Conservation (phyloP, 2,888 invertebrate genomes). For the Cephus nigrinus region DNA sequence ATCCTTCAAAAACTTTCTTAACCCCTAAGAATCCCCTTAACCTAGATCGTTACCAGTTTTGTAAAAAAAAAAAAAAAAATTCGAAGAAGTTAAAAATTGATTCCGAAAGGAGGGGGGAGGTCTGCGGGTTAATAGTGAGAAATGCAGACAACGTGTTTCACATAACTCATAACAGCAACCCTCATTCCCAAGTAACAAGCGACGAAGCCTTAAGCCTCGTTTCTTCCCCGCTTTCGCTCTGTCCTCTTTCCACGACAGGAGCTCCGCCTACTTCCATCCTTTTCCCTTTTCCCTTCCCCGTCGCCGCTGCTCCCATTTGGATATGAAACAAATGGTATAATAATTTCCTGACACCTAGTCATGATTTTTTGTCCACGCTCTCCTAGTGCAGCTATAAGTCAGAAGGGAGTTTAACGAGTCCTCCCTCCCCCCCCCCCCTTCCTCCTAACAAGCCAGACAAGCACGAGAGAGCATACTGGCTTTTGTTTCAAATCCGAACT, state of each 20-base stretch:
- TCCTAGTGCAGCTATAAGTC: conserved; percentile 32
- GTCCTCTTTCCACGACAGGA: background rate
- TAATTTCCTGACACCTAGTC: conserved; percentile 8
- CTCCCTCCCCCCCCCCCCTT: background rate
- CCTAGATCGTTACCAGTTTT: too few relatives aligned
- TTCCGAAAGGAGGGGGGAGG: too few relatives aligned
- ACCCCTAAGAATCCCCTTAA: too few relatives aligned
- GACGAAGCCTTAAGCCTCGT: too few relatives aligned
- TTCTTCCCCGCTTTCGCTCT: too few relatives aligned
- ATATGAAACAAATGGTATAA: conserved; percentile 14
- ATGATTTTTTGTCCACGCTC: background rate
- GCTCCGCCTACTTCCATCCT: conserved; percentile 12
- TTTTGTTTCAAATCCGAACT: conserved; percentile 32
- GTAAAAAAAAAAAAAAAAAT: too few relatives aligned
- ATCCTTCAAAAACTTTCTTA: too few relatives aligned
- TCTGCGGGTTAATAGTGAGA: too few relatives aligned
- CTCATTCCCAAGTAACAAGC: background rate
- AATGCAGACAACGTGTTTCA: conserved; percentile 29
- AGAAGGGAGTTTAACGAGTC: conserved; percentile 33
- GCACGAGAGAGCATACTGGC: conserved; percentile 8
- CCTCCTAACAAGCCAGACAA: conserved; percentile 28
- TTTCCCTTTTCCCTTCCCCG: background rate
- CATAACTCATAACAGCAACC: conserved; percentile 38
- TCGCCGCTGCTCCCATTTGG: conserved; percentile 19
- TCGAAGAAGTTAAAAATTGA: too few relatives aligned